Percentiles rank a stretch among this genome's conserved stretches.
Conservation (phyloP, 1,140 invertebrate genomes). For the Diplogasteroides magnus region DNA sequence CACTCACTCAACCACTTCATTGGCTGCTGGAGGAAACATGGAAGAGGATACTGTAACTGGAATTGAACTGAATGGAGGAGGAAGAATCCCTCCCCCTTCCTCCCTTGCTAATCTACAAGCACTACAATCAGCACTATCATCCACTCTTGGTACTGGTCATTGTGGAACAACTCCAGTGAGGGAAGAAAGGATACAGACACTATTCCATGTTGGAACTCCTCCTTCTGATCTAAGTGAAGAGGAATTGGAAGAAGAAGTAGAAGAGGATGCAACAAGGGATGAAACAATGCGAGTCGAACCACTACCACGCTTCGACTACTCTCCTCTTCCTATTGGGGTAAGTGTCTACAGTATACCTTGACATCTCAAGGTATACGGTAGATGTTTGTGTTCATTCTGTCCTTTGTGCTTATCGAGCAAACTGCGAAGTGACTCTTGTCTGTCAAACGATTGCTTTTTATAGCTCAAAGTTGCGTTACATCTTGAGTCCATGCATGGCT, state of each 20-base stretch:
- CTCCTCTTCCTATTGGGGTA: too few relatives aligned
- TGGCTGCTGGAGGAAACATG: too few relatives aligned
- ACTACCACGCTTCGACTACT: neutral
- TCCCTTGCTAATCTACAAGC: neutral
- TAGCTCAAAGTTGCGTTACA: neutral
- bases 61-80: too few relatives aligned
- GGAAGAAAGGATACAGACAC: slow-evolving; percentile 2
- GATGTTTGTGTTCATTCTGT: neutral
- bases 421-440: neutral
- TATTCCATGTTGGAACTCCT: slow-evolving; percentile 7
- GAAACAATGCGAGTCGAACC: neutral
- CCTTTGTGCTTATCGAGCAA: neutral
- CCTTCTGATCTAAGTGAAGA: neutral
- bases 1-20: too few relatives aligned
- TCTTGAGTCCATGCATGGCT: neutral
- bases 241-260: neutral
- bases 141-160: too few relatives aligned
- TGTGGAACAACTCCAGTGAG: neutral
- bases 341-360: neutral
- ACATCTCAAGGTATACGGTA: neutral
- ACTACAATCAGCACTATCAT: neutral
- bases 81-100: neutral
- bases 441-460: slow-evolving; percentile 4
- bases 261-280: neutral
- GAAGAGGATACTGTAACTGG: too few relatives aligned